Base-by-base conservation (phyloP, 2,113 vertebrate species). In the Cebus imitator region DNA sequence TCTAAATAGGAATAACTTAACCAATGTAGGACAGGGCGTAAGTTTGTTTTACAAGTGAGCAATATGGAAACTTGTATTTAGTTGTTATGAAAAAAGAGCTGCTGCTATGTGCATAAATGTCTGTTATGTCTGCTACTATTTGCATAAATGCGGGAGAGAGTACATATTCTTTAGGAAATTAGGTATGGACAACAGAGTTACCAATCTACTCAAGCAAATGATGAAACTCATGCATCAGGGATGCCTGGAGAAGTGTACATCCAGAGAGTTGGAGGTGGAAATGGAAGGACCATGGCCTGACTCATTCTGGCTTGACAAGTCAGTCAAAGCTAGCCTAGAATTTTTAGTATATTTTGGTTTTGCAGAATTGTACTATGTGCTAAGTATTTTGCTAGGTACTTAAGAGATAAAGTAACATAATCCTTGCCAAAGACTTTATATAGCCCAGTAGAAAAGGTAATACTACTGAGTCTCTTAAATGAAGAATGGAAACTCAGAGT, bases 181-280 rank as follows among this genome's bases (percentile, higher is more conserved):
- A 95, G 90, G 95, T 97, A 86, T 50, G 70, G 73, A 93, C 87
- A 70, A 72, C 57, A 90, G n/a, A 73, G 43, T 84, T 79, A 91
- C 73, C 75, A 57, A 72, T 30, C 43, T 83, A 23, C n/a, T 76
- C 79, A 84, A 87, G 64, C 30, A 32, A 94, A 84, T 18, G 6
- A 50, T 27, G 45, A 84, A 43, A 55, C 55, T 8, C 8, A 23
- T 17, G 18, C 5, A 55, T 50, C 82, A 50, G 64, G 64, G 88
- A 82, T 82, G 14, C 87, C 20, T 35, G 21, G n/a, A 50, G 73
- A 52, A 32, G 57, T 27, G 9, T 35, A 43, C 5, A 85, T 80
- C 93, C 93, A 91, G 7, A 18, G 27, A 40, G 21, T 11, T 16
- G 40, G 61, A 40, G 21, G 18, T 3, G 13, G 50, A 32, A 32